Base-by-base conservation (phyloP, 2,113 vertebrate species). In the Ammospiza caudacuta region DNA sequence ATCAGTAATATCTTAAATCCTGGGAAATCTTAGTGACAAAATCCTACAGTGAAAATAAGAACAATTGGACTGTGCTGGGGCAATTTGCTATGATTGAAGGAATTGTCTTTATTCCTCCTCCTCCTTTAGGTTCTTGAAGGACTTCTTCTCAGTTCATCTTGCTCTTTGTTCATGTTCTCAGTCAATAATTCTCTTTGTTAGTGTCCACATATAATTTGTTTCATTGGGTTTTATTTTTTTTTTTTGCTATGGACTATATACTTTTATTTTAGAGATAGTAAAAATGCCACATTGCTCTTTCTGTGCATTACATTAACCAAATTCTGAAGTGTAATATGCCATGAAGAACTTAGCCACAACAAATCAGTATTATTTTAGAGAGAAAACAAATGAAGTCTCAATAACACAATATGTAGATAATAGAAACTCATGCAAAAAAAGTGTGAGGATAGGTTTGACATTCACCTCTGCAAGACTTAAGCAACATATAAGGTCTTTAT, bases 231-330 rank as follows among this genome's bases (percentile, higher is more conserved):
- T 86, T 88, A 3, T 83, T 41, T 83, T 68, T 80, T 86, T 86
- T 83, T 81, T 85, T 87, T 85, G 70, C 16, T 80, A 93, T 33
- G 90, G 88, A 77, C 79, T 70, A 90, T 96, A 94, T 90, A 96
- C 10, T 94, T 96, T 90, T 83, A 96, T 94, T 83, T 91, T 86
- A 80, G 63, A 43, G 75, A 37, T 1, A 83, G 5, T 92, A 92
- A 95, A 96, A 72, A 77, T 83, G 41, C 79, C 90, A 95, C 75
- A 94, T 70, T 95, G 85, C 25, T 69, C 11, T 55, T 92, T 79
- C 63, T 67, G 41, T 54, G 14, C 47, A 37, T 58, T 66, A 62
- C 21, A 77, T 85, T 90, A 86, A 29, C 22, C 17, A 86, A 35
- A 93, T 77, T 94, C 75, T 39, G 63, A 88, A 80, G 76, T 55